Evolutionary conservation across 2,113 vertebrate species (phyloP), one percentile per base, ranked within the genome.

Genomic region (Myrmophylax atrothorax): DNA sequence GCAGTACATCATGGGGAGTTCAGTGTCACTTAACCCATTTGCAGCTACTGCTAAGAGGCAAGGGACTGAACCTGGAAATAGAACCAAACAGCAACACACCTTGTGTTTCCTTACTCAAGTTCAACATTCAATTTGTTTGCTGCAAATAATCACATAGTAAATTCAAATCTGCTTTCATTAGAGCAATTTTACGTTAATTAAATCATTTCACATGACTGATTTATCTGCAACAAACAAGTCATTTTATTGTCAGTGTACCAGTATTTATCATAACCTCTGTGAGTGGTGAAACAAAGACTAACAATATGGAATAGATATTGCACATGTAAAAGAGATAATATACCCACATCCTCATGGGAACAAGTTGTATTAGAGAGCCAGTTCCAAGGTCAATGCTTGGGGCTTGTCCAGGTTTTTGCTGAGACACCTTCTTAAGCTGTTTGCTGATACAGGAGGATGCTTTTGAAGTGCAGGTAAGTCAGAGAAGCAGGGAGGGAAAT

Each of bases 91-190:
- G 73, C 64, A 95, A 64, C 60, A 28, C n/a, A 28, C 76, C 31
- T 87, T 94, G 81, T 92, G 83, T 84, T 81, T 90, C 92, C 85
- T 50, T 68, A 64, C 64, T 92, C 52, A 62, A 68, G 80, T 87
- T 87, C 64, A 93, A 66, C 58, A 28, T 95, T 89, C 37, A 47
- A 9, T 93, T 91, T 88, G 66, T 89, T 89, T 64, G 83, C 83
- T 89, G 86, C 89, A 87, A 92, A 96, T 84, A 94, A 89, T 87
- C 86, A 76, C 64, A 66, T 6, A 82, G 86, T 62, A 89, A 96
- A 94, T 94, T 93, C 31, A 91, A 87, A 92, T 89, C 69, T 94
- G 83, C 83, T 93, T 92, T 95, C 72, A 90, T 95, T 86, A 89
- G 64, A 94, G 72, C 76, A 90, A 92, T 93, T 96, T 89, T 87